Base-by-base conservation (phyloP, 1,140 invertebrate species). In the Anastatus disparis region DNA sequence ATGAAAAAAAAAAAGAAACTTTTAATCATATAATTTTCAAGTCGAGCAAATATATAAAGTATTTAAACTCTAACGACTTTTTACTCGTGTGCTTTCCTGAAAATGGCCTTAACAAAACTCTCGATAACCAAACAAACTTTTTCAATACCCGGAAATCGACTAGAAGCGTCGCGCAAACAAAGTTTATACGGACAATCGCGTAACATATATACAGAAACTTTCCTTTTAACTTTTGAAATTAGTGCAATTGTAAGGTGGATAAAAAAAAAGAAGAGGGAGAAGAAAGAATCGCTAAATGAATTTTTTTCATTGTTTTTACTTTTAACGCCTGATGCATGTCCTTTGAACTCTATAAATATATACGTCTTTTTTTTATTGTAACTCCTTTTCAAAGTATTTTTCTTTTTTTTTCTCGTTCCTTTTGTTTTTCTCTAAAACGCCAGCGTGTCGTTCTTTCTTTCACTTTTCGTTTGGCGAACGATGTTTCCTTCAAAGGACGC, bases 401-500 rank as follows among this genome's bases (percentile, higher is more conserved):
- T 46, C 44, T 8, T n/a, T 8, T 46, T n/a, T 31, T 15, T 22
- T 20, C 20, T 31, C 46, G 31, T n/a, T n/a, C n/a, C n/a, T n/a
- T n/a, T n/a, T n/a, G n/a, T n/a, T n/a, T n/a, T n/a, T n/a, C n/a
- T n/a, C n/a, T n/a, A n/a, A n/a, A n/a, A n/a, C n/a, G n/a, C n/a
- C 20, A 35, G 31, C 4, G 31, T 20, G 29, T 53, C 17, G 62
- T 26, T 56, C 48, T 56, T 68, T 50, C 40, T 42, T 58, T 50
- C 40, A 48, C 53, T 59, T 29, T 26, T 8, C 13, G 29, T 24
- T 29, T 40, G 38, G 15, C 29, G 24, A 26, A 27, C 20, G 38
- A n/a, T n/a, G n/a, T n/a, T 40, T 58, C 53, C 29, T 29, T 61
- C 44, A 69, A 69, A 69, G 56, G 42, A 59, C 44, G 38, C 55